phyloP scores from a whole-genome alignment of 2,888 invertebrate species.

The Petrolisthes manimaculis region DNA sequence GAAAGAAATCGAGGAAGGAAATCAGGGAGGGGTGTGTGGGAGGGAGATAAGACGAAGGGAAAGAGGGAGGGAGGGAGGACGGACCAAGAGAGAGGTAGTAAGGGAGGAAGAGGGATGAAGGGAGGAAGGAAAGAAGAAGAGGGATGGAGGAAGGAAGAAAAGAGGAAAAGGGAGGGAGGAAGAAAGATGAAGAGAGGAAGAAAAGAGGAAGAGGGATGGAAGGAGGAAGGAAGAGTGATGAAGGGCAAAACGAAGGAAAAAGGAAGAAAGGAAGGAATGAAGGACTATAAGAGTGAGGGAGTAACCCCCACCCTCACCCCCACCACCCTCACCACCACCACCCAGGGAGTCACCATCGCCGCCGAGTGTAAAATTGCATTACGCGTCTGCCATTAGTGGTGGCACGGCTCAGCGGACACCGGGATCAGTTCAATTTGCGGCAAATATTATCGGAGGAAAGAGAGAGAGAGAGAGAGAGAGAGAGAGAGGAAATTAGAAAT shows the following conservation, averaged over 20 bases:
- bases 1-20: not conserved
- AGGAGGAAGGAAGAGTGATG: not conserved
- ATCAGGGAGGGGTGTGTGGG: not conserved
- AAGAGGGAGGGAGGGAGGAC: not conserved
- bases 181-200: not conserved
- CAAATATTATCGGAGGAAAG: conserved; percentile 55
- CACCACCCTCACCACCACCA: not conserved
- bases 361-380: conserved; percentile 59
- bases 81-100: not conserved
- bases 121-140: not conserved
- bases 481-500: too few species aligned
- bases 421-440: conserved; percentile 61
- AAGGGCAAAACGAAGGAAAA: not conserved
- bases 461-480: not conserved
- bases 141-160: not conserved
- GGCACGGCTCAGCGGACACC: conserved; percentile 43
- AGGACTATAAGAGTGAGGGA: not conserved
- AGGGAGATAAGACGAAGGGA: not conserved
- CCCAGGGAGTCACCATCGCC: not conserved
- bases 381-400: conserved; percentile 52
- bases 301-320: too few species aligned
- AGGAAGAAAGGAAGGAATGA: not conserved
- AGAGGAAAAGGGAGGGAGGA: not conserved
- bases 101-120: conserved; percentile 14
- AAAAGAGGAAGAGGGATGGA: not conserved